These are phyloP conservation scores for Porites cylindrica DNA, from an alignment of 92 coral and sea anemone genomes.

Conservation along the genomic window DNA sequence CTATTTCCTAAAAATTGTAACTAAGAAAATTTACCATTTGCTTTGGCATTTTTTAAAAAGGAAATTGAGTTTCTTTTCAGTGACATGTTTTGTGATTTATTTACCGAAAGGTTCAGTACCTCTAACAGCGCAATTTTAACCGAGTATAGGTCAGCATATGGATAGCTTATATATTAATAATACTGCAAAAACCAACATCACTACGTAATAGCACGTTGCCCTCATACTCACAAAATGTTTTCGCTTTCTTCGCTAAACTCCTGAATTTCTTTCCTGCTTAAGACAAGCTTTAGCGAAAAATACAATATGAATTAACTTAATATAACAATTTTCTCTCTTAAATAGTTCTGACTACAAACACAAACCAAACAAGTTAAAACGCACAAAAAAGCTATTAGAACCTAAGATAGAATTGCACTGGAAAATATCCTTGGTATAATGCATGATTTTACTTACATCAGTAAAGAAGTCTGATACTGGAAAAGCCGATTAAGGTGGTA, in stretches of 20 bases:
- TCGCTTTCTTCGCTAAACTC: not conserved
- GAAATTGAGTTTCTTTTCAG: too few species aligned
- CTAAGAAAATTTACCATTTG: not conserved
- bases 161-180: too few species aligned
- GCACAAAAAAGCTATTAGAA: not conserved
- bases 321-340: not conserved
- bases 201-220: too few species aligned
- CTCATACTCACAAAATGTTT: not conserved
- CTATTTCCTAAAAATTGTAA: not conserved
- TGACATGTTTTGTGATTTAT: not conserved
- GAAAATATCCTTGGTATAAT: not conserved
- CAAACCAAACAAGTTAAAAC: not conserved
- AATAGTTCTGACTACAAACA: not conserved
- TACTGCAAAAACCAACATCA: too few species aligned
- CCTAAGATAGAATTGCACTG: not conserved
- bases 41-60: not conserved
- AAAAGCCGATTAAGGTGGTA: not conserved
- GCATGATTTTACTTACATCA: too few species aligned
- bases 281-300: not conserved
- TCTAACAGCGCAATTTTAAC: too few species aligned
- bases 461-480: not conserved
- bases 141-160: too few species aligned
- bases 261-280: not conserved
- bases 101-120: not conserved
- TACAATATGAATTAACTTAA: not conserved